Evolutionary conservation across 2,113 vertebrate genomes (phyloP).

Genomic region (Gnathonemus longibarbis): DNA sequence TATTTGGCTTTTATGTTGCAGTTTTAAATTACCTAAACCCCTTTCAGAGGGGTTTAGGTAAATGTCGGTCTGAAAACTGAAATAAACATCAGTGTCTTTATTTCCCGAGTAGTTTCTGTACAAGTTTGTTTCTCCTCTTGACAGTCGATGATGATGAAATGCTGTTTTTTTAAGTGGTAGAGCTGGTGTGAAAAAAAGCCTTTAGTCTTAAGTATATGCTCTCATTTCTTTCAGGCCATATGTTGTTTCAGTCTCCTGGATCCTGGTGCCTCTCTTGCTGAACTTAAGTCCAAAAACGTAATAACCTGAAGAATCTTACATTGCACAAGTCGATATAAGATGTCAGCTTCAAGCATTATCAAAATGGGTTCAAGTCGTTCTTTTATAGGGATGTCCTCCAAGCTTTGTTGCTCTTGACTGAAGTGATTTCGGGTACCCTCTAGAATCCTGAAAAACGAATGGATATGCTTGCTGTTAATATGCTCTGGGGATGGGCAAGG

Average conservation of each 20-base stretch:
- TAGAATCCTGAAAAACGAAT: neutral
- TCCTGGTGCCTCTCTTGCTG: too few species aligned
- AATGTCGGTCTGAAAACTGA: too few species aligned
- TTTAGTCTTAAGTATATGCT: neutral
- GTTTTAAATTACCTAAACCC: neutral
- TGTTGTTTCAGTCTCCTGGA: too few species aligned
- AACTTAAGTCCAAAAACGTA: too few species aligned
- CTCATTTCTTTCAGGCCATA: neutral
- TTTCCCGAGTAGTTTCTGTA: neutral
- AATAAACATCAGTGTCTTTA: too few species aligned
- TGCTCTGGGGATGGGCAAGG: neutral
- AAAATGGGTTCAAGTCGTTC: neutral
- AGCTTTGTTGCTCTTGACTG: neutral
- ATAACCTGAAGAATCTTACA: neutral
- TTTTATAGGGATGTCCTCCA: neutral
- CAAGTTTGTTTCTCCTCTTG: neutral
- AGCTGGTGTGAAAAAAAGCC: neutral
- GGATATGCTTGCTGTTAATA: neutral
- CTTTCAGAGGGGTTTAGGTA: neutral
- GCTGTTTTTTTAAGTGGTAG: neutral
- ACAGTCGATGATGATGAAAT: too few species aligned
- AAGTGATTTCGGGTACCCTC: neutral
- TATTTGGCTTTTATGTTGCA: neutral
- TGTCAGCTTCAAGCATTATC: neutral
- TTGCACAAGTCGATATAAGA: neutral